phyloP scores from a whole-genome alignment of 2,797 vertebrate species.

The Bradypodion pumilum region DNA sequence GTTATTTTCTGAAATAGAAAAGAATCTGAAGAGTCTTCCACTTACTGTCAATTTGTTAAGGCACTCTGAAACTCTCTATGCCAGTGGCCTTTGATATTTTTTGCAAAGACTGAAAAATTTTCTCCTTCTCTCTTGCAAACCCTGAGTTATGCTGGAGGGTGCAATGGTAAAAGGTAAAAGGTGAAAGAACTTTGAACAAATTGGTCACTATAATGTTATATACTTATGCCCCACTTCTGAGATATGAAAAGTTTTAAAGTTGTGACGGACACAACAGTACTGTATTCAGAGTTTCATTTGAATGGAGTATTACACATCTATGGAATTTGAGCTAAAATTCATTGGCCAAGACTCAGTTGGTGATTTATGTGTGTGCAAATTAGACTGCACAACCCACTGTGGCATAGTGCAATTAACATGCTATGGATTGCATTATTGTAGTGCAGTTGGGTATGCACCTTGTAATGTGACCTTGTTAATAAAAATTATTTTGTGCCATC shows the following conservation, averaged over 20 bases:
- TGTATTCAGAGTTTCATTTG: background rate
- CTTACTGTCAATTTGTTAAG: too few relatives aligned
- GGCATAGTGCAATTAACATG: too few relatives aligned
- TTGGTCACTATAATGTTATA: too few relatives aligned
- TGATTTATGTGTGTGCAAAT: background rate
- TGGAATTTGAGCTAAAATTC: background rate
- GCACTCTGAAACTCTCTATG: background rate
- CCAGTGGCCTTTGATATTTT: background rate
- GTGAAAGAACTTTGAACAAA: background rate
- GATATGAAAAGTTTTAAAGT: background rate
- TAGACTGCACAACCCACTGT: background rate
- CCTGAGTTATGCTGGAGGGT: background rate
- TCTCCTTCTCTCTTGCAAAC: background rate
- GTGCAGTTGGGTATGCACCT: too few relatives aligned
- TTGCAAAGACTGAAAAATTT: background rate
- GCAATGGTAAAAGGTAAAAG: background rate
- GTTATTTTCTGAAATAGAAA: slow-evolving; percentile 37
- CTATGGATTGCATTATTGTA: too few relatives aligned
- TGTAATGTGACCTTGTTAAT: too few relatives aligned
- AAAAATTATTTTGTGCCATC: too few relatives aligned
- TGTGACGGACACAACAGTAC: too few relatives aligned
- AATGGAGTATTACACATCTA: background rate
- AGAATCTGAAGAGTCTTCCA: slow-evolving; percentile 20
- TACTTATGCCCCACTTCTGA: background rate
- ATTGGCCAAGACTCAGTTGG: background rate